phyloP scores from a whole-genome alignment of 2,888 invertebrate species.

The Perizoma affinitatum region DNA sequence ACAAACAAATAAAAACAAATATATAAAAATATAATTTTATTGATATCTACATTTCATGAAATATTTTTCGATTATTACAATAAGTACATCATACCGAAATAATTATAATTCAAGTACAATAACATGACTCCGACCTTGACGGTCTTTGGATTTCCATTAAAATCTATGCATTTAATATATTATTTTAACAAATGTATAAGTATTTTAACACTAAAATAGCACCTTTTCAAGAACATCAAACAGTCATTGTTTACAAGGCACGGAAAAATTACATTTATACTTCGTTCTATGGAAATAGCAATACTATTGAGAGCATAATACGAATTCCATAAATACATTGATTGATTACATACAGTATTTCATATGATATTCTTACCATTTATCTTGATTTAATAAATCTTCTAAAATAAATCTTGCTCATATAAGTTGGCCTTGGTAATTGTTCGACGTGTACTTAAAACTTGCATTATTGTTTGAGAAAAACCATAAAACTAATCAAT shows the following conservation, averaged over 20 bases:
- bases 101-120: conserved; percentile 64
- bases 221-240: conserved; percentile 48
- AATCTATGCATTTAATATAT: conserved; percentile 49
- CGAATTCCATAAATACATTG: conserved; percentile 61
- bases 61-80: conserved; percentile 66
- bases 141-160: conserved; percentile 67
- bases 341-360: conserved; percentile 8
- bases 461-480: conserved; percentile 13
- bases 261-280: conserved; percentile 38
- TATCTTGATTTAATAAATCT: conserved; percentile 12
- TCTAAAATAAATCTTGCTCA: conserved; percentile 10
- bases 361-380: conserved; percentile 4
- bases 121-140: conserved; percentile 77
- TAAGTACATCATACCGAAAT: conserved; percentile 68
- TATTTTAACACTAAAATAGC: conserved; percentile 45
- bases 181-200: conserved; percentile 35
- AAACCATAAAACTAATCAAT: conserved; percentile 12
- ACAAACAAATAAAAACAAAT: conserved; percentile 6
- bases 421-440: conserved; percentile 17
- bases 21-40: conserved; percentile 72
- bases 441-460: conserved; percentile 19
- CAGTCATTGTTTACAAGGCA: conserved; percentile 27
- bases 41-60: conserved; percentile 78
- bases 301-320: conserved; percentile 77
- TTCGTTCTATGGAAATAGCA: conserved; percentile 61